These are phyloP conservation scores for Artibeus jamaicensis DNA, from an alignment of 2,797 vertebrate species.

Conservation along the genomic window DNA sequence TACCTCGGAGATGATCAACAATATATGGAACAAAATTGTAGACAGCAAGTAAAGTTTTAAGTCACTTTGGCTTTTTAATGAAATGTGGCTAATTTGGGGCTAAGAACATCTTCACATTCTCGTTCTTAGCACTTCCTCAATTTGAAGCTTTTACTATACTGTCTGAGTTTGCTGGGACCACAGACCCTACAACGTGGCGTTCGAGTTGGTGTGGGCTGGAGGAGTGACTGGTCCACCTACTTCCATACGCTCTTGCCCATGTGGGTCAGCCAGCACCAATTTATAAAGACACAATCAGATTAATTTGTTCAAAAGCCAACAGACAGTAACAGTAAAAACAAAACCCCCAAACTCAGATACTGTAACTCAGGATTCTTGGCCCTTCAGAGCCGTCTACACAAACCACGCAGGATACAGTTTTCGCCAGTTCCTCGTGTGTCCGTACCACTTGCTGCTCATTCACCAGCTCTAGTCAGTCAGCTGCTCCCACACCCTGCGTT, in stretches of 20 bases:
- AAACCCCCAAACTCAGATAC: neutral
- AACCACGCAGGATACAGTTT: neutral
- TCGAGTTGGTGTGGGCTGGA: neutral
- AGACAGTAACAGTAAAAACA: neutral
- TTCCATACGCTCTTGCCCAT: neutral
- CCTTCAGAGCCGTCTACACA: neutral
- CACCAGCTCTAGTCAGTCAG: too few relatives aligned
- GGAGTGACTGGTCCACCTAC: accelerated
- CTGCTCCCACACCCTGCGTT: accelerated
- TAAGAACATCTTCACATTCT: neutral
- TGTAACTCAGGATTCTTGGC: neutral
- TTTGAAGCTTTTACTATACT: neutral
- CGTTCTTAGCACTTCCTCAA: neutral
- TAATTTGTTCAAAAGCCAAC: neutral
- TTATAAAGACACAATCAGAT: neutral
- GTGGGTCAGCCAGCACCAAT: neutral
- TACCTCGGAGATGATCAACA: neutral
- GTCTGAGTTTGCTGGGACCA: neutral
- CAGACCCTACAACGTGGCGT: neutral
- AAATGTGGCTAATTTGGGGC: neutral
- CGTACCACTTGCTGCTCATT: accelerated
- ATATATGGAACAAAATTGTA: neutral
- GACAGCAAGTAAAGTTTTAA: neutral
- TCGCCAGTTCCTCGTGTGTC: accelerated
- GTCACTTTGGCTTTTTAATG: neutral